These are phyloP conservation scores for Neopipo cinnamomea DNA, from an alignment of 2,113 vertebrate genomes.

Conservation along the genomic window DNA sequence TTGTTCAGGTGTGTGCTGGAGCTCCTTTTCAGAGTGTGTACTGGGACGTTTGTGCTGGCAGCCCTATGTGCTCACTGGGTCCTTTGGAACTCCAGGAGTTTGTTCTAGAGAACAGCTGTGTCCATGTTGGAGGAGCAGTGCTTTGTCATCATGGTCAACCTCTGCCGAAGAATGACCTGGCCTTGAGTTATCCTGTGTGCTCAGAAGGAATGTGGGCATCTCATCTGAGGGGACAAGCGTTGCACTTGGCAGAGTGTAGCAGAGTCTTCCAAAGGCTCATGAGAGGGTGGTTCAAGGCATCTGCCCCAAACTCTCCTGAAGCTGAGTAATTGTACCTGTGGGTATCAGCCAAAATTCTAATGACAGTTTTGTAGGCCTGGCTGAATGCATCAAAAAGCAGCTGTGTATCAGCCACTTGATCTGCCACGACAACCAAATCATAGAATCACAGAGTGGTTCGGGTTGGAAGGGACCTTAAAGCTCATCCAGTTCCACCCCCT, in stretches of 20 bases:
- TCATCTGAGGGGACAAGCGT: not conserved
- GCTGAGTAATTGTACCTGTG: not conserved
- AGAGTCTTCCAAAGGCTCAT: not conserved
- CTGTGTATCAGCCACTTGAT: not conserved
- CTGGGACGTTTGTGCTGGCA: not conserved
- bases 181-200: not conserved
- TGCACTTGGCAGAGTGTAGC: not conserved
- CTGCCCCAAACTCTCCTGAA: not conserved
- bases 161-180: not conserved
- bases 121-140: not conserved
- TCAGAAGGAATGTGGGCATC: not conserved
- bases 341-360: not conserved
- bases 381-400: not conserved
- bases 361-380: not conserved
- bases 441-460: not conserved
- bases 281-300: not conserved
- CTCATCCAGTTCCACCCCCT: not conserved
- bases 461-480: not conserved
- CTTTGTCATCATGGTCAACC: not conserved
- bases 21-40: not conserved
- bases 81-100: not conserved
- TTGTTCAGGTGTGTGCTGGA: not conserved
- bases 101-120: not conserved
- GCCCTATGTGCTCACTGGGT: not conserved
- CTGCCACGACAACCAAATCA: not conserved